Base-by-base conservation (phyloP, 2,888 invertebrate genomes). In the Apodemia zela region DNA sequence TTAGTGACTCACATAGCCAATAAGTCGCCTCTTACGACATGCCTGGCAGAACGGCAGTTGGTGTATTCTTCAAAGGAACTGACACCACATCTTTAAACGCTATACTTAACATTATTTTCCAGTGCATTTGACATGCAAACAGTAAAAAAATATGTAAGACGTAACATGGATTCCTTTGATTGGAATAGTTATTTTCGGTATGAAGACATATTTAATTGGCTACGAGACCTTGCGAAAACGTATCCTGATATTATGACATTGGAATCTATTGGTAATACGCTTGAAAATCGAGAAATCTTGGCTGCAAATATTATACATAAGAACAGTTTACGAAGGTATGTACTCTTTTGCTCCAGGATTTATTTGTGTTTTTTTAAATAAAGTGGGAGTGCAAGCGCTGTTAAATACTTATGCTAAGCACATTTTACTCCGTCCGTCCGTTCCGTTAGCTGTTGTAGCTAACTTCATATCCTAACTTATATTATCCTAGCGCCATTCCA, bases 141-240 rank as follows among this genome's bases (percentile, higher is more conserved):
- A 3, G 81, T 87, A 0, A 81, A 78, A 62, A 65, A 75, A 0
- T 89, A 89, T 60, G 74, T 81, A 8, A 77, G 85, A 65, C 77
- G 87, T 33, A 78, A 80, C 11, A 82, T 84, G 77, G 75, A 76
- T 0, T 76, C 85, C 0, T 89, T 82, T 61, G 77, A 84, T 62
- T 95, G 95, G 93, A 84, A 75, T 0, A 89, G 82, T 17, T 96
- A 93, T 73, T 93, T 93, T 71, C 85, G 85, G 0, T 72, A 94
- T 10, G 80, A 92, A 0, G 94, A 94, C 62, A 94, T 95, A 51
- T 87, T 94, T 68, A 76, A 75, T 1, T 95, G 94, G 93, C 71
- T 95, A 11, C 81, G 80, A 18, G 88, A 88, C 65, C 74, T 94
- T 25, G 80, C 82, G 0, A 72, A 69, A 0, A 66, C 73, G 6